Percentiles rank a stretch among this genome's conserved stretches.
phyloP scores from a whole-genome alignment of 1,140 invertebrate species.

The Bombus superbus region DNA sequence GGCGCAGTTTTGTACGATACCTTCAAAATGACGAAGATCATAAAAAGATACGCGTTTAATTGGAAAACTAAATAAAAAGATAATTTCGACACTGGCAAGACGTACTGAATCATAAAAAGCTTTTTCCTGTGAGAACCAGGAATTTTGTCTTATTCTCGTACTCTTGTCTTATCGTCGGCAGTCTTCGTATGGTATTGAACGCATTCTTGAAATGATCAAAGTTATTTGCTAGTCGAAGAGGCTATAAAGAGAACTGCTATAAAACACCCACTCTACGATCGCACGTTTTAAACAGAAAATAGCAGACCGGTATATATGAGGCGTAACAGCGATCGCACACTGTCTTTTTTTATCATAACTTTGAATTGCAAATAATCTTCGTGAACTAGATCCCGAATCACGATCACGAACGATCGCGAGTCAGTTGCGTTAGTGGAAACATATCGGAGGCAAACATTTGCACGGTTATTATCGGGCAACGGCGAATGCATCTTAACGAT shows the following conservation, averaged over 20 bases:
- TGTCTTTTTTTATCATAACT: slow-evolving; percentile 38
- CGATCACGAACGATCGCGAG: background rate
- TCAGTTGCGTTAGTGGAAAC: slow-evolving; percentile 4
- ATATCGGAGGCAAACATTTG: slow-evolving; percentile 36
- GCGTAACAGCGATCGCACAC: background rate
- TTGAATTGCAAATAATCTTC: slow-evolving; percentile 46
- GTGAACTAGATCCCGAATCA: slow-evolving; percentile 26
- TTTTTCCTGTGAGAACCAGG: too few species aligned
- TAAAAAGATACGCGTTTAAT: too few species aligned
- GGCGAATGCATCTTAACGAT: background rate
- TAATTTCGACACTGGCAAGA: too few species aligned
- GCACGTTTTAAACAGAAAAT: background rate
- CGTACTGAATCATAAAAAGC: too few species aligned
- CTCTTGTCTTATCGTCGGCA: too few species aligned
- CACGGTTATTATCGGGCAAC: slow-evolving; percentile 25
- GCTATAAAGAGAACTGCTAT: background rate
- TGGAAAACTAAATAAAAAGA: too few species aligned
- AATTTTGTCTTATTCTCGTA: too few species aligned
- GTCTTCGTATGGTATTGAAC: too few species aligned
- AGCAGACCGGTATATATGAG: background rate
- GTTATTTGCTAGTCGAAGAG: background rate
- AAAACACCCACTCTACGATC: background rate
- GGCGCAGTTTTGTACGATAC: too few species aligned
- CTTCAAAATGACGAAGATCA: too few species aligned
- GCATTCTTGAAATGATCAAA: too few species aligned